Evolutionary conservation across 2,888 invertebrate species (phyloP).

Genomic region (Euphydryas editha): DNA sequence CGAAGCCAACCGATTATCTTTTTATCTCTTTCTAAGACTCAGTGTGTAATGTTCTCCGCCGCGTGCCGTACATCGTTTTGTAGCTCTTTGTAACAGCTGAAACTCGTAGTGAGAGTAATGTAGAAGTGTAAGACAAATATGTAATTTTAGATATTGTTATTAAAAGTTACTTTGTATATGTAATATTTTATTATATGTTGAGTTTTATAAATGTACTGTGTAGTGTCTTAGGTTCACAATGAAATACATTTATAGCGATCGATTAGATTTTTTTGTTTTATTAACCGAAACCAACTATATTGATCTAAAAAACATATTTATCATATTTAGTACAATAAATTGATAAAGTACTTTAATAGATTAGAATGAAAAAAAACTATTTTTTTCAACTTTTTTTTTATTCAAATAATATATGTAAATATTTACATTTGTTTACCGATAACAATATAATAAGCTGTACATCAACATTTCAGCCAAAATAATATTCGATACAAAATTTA

Average conservation of each 20-base stretch:
- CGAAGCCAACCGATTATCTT: too few relatives aligned
- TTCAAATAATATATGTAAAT: conserved; percentile 27
- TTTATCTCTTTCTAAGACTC: too few relatives aligned
- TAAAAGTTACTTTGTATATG: conserved; percentile 24
- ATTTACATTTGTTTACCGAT: conserved; percentile 36
- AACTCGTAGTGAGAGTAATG: not conserved
- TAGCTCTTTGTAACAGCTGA: not conserved
- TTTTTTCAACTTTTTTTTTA: conserved; percentile 4
- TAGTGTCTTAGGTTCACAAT: not conserved
- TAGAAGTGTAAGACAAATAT: not conserved
- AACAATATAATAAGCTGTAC: conserved; percentile 17
- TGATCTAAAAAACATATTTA: not conserved
- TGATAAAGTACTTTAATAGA: not conserved
- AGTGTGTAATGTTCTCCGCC: not conserved
- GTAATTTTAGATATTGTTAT: conserved; percentile 18
- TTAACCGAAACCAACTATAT: not conserved
- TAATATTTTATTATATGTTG: conserved; percentile 29
- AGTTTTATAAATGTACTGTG: conserved; percentile 1
- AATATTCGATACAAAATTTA: not conserved
- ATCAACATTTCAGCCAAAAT: not conserved
- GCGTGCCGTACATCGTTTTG: not conserved
- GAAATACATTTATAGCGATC: not conserved
- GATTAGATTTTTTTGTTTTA: not conserved
- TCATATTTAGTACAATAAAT: not conserved
- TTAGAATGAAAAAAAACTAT: conserved; percentile 7